These are phyloP conservation scores for Peucedramus taeniatus DNA, from an alignment of 2,113 vertebrate genomes.

Conservation along the genomic window DNA sequence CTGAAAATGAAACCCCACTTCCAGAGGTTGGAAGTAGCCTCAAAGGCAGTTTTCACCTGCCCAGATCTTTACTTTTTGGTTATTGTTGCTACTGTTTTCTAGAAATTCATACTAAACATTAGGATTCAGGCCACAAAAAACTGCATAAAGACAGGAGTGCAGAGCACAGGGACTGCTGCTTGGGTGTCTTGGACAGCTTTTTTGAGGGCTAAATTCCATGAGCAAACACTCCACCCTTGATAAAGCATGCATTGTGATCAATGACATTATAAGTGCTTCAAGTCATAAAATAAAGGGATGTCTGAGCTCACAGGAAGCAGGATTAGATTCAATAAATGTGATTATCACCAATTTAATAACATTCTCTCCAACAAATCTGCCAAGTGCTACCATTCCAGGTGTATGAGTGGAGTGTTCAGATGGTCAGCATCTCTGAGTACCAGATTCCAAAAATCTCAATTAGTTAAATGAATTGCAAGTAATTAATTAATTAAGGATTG, in stretches of 20 bases:
- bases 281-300: not conserved
- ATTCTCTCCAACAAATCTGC: not conserved
- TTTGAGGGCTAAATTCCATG: not conserved
- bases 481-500: not conserved
- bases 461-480: not conserved
- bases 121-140: not conserved
- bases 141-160: not conserved
- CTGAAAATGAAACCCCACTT: not conserved
- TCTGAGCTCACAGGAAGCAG: not conserved
- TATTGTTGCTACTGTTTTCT: not conserved
- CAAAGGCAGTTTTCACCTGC: not conserved
- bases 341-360: not conserved
- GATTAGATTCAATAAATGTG: not conserved
- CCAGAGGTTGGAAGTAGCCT: not conserved
- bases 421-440: not conserved
- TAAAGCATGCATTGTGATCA: fast-evolving
- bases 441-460: not conserved
- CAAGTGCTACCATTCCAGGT: not conserved
- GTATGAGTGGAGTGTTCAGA: not conserved
- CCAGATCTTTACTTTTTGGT: not conserved
- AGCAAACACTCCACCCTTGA: not conserved
- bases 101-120: not conserved
- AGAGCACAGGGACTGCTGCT: not conserved
- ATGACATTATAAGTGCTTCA: not conserved
- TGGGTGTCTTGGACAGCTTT: not conserved